These are phyloP conservation scores for Paracanthobrama guichenoti DNA, from an alignment of 2,113 vertebrate genomes.

Conservation along the genomic window DNA sequence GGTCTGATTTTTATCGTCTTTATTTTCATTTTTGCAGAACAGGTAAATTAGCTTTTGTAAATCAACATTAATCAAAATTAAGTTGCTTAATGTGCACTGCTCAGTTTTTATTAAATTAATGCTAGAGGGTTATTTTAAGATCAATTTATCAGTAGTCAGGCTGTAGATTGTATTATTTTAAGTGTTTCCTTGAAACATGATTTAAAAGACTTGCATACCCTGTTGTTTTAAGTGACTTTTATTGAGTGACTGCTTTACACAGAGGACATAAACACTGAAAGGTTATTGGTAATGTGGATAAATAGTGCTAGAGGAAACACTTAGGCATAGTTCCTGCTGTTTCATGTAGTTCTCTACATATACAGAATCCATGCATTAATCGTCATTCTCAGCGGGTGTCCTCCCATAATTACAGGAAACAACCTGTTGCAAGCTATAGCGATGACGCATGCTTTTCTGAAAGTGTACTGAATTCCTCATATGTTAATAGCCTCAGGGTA, in stretches of 20 bases:
- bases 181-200: neutral
- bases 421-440: neutral
- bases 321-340: neutral
- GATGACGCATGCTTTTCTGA: neutral
- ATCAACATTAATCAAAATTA: neutral
- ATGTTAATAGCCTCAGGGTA: neutral
- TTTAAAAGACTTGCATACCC: neutral
- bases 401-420: constrained; percentile 14
- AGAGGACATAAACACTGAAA: constrained; percentile 25
- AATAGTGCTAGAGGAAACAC: neutral
- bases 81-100: neutral
- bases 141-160: neutral
- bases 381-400: neutral
- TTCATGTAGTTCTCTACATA: constrained; percentile 16
- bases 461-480: neutral
- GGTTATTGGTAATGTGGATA: constrained; percentile 17
- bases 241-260: constrained; percentile 10
- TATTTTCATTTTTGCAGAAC: neutral
- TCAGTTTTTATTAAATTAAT: neutral
- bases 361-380: neutral
- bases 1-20: neutral
- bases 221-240: constrained; percentile 23
- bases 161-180: neutral
- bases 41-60: neutral
- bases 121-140: neutral